These are phyloP conservation scores for Limanda limanda DNA, from an alignment of 2,113 vertebrate genomes.

Conservation along the genomic window DNA sequence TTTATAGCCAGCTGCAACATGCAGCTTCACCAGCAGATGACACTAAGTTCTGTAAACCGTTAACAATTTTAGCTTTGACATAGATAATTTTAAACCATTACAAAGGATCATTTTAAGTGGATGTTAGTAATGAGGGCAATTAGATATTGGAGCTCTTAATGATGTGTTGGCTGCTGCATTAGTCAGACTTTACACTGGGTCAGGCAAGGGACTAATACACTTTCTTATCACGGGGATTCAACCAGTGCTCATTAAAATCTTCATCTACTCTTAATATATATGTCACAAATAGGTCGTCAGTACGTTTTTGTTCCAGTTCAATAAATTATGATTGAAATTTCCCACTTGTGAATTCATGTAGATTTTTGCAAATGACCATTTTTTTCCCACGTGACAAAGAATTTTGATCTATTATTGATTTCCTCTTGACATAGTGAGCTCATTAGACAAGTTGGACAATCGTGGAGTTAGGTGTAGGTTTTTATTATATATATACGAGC, in stretches of 20 bases:
- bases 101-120: slow-evolving; percentile 7
- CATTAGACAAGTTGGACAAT: slow-evolving; percentile 41
- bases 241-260: slow-evolving; percentile 30
- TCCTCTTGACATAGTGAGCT: slow-evolving; percentile 19
- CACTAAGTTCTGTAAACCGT: no score
- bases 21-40: no score
- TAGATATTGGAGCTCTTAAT: slow-evolving; percentile 16
- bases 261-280: slow-evolving; percentile 11
- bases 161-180: slow-evolving; percentile 8
- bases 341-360: slow-evolving; percentile 14
- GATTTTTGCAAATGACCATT: slow-evolving; percentile 2
- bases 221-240: slow-evolving; percentile 6
- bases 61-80: background rate
- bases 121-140: slow-evolving; percentile 11
- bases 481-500: background rate
- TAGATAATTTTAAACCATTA: slow-evolving; percentile 4
- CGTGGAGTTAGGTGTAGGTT: background rate
- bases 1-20: background rate
- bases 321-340: slow-evolving; percentile 44
- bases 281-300: slow-evolving; percentile 11
- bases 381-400: slow-evolving; percentile 23
- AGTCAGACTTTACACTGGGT: slow-evolving; percentile 8
- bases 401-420: slow-evolving; percentile 47
- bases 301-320: slow-evolving; percentile 8
- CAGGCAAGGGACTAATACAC: slow-evolving; percentile 7